Evolutionary conservation across 2,113 vertebrate species (phyloP), one percentile per base, ranked within the genome.

Genomic region (Smithornis capensis): DNA sequence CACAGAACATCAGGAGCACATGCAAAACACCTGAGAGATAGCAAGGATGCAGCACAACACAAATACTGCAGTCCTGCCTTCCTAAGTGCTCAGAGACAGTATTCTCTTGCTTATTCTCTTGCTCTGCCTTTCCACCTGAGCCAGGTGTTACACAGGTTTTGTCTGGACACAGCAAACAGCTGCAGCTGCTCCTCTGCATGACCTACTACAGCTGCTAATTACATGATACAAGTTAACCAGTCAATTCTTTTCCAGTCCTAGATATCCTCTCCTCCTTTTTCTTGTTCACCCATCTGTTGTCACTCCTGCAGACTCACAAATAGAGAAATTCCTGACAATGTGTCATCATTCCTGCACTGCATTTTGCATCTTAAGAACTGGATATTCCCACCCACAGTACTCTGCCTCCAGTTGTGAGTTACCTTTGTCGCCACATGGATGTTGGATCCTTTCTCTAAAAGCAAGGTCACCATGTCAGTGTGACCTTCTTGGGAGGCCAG

Each of bases 401-500:
- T 40, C 40, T 0, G 22, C 24, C 59, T 64, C 35, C 2, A 4
- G 14, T 8, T 27, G 11, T 5, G 49, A 88, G 33, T 95, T 97
- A 99, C 99, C 99, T 99, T 99, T 59, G 98, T 99, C 56, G 98
- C 95, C 62, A 98, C 87, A 1, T 99, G 99, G 96, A 99, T 98
- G 22, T 98, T 98, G 60, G 99, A 98, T 52, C 98, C 98, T 44
- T 99, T 99, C 79, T 98, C 98, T 87, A 99, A 97, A 67, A 99
- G 98, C 91, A 99, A 97, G 35, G 98, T 97, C 13, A 98, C 98
- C 98, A 99, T 98, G 82, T 99, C 98, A 0, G 98, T 89, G 86
- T 99, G 99, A 14, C 99, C 99, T 94, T 99, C 99, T 94, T 99
- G 99, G 7, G 99, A 98, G 71, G 99, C 99, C 97, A 99, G 82